Base-by-base conservation (phyloP, 2,888 invertebrate genomes). In the Dolomedes plantarius region DNA sequence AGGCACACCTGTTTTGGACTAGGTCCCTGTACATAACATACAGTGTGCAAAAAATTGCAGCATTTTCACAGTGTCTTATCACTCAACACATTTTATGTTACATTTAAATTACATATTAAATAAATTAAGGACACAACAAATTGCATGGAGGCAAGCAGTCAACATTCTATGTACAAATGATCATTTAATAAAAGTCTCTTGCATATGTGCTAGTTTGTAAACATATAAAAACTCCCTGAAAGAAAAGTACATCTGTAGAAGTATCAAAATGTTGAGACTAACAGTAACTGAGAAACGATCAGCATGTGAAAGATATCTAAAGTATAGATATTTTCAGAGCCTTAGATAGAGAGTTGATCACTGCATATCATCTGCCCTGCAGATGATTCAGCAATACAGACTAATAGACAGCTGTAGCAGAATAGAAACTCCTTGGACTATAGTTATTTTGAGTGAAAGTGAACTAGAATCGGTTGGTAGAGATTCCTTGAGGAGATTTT, bases 91-190 rank as follows among this genome's bases (percentile, higher is more conserved):
- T 73, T 78, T 78, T 78, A 85, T 85, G 64, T 67, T 85, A 78
- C 78, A 83, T 65, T 74, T 85, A 78, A 65, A 74, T 73, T 73
- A 77, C 72, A 80, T 75, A 28, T 65, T 46, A 86, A 86, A 86
- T 86, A 81, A 86, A 86, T 86, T 80, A 80, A 72, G 79, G 77
- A 86, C 76, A 81, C 56, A 76, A 79, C 85, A 79, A 86, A 86
- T 81, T 76, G 86, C 80, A 76, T 86, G 68, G 72, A 65, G 76
- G 86, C 86, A 80, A 86, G 80, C 86, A 76, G 50, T 86, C 80
- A 86, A 86, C 86, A 76, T 80, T 86, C 27, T 86, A 86, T 86
- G 28, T 86, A 86, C 86, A 86, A 76, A 86, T 86, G 67, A 86
- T 78, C 50, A 76, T 62, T 69, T 67, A 86, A 73, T 86, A 86